These are phyloP conservation scores for Tetragnatha montana DNA, from an alignment of 2,888 invertebrate species.

Conservation along the genomic window DNA sequence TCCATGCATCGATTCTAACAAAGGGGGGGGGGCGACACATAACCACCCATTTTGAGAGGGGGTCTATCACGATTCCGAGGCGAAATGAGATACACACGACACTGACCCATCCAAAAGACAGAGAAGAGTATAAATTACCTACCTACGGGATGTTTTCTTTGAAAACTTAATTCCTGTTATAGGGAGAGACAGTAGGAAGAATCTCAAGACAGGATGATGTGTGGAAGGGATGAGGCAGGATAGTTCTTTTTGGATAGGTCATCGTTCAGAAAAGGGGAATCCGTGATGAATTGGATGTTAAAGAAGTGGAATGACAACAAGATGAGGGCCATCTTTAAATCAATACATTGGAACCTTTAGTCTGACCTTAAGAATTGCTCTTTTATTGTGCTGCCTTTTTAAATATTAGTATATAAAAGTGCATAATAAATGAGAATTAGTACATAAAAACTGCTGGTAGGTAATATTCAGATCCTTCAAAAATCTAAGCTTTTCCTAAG, in stretches of 20 bases:
- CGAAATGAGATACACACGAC: constrained; percentile 11
- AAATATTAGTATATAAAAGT: too few species aligned
- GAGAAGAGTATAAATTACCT: constrained; percentile 5
- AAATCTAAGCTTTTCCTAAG: too few species aligned
- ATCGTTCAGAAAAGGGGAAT: background rate
- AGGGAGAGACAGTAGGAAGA: background rate
- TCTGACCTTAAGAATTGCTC: too few species aligned
- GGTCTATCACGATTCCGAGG: constrained; percentile 8
- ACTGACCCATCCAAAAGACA: background rate
- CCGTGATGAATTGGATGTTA: background rate
- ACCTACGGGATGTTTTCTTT: background rate
- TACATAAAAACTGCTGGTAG: too few species aligned
- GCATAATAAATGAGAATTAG: too few species aligned
- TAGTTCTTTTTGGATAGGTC: background rate
- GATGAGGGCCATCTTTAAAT: too few species aligned
- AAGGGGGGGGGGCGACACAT: too few species aligned
- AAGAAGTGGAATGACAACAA: too few species aligned
- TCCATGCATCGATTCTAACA: too few species aligned
- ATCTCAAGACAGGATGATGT: background rate
- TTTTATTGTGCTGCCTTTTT: too few species aligned
- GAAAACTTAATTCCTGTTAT: constrained; percentile 22
- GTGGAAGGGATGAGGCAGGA: background rate
- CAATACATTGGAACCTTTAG: too few species aligned
- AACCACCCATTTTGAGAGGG: background rate
- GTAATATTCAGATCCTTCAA: too few species aligned